Conservation (phyloP, 2,113 vertebrate genomes). For the Trichechus manatus region DNA sequence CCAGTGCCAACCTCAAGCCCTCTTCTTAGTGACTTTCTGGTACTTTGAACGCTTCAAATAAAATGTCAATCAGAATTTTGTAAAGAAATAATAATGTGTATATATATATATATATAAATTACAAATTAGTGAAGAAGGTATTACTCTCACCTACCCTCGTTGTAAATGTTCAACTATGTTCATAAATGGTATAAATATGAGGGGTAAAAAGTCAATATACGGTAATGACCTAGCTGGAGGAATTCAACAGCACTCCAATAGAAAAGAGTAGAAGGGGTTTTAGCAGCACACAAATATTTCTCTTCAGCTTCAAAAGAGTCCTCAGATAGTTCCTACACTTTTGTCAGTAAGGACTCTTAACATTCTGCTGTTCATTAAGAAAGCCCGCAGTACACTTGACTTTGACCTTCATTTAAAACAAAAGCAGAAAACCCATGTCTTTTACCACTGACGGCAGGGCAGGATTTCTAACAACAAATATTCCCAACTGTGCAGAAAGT, state of each 20-base stretch:
- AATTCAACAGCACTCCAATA: constrained; percentile 30
- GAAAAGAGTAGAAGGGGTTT: constrained; percentile 15
- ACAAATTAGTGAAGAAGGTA: background rate
- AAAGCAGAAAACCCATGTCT: background rate
- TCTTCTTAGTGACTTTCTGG: constrained; percentile 75
- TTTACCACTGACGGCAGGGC: background rate
- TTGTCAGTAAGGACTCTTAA: background rate
- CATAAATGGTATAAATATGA: constrained; percentile 57
- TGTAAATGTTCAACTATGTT: constrained; percentile 41
- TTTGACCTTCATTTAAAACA: constrained; percentile 45
- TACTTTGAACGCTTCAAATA: constrained; percentile 77
- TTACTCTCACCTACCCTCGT: constrained; percentile 4
- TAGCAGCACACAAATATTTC: constrained; percentile 47
- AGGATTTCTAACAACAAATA: background rate
- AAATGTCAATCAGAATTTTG: constrained; percentile 65
- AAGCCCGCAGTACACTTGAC: background rate
- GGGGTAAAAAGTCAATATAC: constrained; percentile 59
- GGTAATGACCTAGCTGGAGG: constrained; percentile 33
- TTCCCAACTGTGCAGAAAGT: background rate
- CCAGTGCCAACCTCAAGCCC: constrained; percentile 74
- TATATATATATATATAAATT: background rate
- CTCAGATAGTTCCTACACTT: constrained; percentile 30
- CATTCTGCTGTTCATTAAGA: background rate
- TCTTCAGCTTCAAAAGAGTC: constrained; percentile 37
- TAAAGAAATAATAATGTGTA: background rate